These are phyloP conservation scores for Pontoporia blainvillei DNA, from an alignment of 2,113 vertebrate genomes.

Conservation along the genomic window DNA sequence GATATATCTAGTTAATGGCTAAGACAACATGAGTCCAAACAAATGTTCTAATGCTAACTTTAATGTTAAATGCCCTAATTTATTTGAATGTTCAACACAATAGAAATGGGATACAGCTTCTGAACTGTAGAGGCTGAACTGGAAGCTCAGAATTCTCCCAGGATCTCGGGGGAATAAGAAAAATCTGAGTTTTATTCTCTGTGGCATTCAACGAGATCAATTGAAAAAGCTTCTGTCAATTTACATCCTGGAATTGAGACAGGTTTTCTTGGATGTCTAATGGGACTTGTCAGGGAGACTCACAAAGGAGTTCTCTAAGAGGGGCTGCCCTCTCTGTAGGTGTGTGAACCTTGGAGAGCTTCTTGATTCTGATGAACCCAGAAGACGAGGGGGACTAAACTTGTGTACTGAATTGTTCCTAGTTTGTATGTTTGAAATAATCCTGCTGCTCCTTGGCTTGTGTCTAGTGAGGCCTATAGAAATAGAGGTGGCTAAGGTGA, in stretches of 20 bases:
- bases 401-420: not conserved
- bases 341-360: not conserved
- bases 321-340: fast-evolving
- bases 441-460: not conserved
- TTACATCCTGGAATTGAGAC: not conserved
- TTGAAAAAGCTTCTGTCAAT: not conserved
- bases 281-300: not conserved
- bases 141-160: not conserved
- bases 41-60: not conserved
- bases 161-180: not conserved
- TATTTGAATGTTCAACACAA: not conserved
- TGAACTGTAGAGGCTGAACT: not conserved
- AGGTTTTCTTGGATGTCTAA: not conserved
- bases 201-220: not conserved
- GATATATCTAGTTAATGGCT: not conserved
- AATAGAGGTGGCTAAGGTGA: not conserved
- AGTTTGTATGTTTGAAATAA: not conserved
- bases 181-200: not conserved
- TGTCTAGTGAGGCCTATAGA: not conserved
- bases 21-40: not conserved
- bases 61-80: not conserved
- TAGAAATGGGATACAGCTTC: not conserved
- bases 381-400: not conserved
- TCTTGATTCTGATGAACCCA: not conserved
- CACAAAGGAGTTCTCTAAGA: not conserved